Base-by-base conservation (phyloP, 2,888 invertebrate species). In the Drosophila longiperda region DNA sequence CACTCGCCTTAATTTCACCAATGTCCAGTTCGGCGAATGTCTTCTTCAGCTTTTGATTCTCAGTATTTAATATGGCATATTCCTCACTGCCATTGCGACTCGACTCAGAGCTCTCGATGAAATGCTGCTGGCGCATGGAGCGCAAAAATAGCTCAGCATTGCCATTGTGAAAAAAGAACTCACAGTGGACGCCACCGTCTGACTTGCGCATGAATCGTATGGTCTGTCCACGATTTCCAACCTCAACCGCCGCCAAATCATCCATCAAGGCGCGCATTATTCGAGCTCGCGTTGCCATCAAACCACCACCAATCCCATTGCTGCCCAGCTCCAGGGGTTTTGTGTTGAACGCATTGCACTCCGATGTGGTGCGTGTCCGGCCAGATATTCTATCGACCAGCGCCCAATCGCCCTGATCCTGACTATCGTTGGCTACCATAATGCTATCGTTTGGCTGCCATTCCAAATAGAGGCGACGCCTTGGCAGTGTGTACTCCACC, bases 1-100 rank as follows among this genome's bases (percentile, higher is more conserved):
- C 84, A 40, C 89, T 91, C 2, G 91, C 79, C 63, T 93, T 93
- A 8, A 93, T 93, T 57, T 93, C 93, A 9, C 92, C 93, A 70
- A 99, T 94, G 90, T 98, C 96, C 74, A 98, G 93, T 83, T 98
- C 97, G 5, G 97, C 97, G 91, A 99, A 98, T 0, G 98, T 98
- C 91, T 95, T 95, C 80, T 96, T 96, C 74, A 98, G 92, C 33
- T 96, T 96, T 81, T 95, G 95, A 12, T 95, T 94, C 79, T 96
- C 95, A 0, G 95, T 94, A 69, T 96, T 95, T 2, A 96, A 94
- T 2, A 98, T 95, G 20, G 97, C 93, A 91, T 95, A 96, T 50
- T 96, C 93, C 83, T 96, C 95, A 23, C 72, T 69, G 12, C 78
- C 71, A 17, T 73, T 61, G 68, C 95, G 95, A 80, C 97, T 97